phyloP scores from a whole-genome alignment of 2,888 invertebrate genomes.

The Carcina quercana region DNA sequence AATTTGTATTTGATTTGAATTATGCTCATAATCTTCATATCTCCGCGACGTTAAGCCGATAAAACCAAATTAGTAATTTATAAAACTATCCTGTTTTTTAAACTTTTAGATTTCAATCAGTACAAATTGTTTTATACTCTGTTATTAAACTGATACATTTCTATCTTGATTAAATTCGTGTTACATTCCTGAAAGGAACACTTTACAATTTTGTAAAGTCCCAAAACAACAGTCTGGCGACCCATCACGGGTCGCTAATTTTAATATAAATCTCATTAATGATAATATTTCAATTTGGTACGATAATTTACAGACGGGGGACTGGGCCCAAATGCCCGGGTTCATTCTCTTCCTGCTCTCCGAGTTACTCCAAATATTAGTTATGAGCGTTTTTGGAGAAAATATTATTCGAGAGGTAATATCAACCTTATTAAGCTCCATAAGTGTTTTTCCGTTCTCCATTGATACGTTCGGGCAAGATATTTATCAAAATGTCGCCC shows the following conservation, averaged over 20 bases:
- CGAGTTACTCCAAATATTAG: conserved; percentile 22
- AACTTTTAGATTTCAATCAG: too few species aligned
- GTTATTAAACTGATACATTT: too few species aligned
- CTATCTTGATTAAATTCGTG: too few species aligned
- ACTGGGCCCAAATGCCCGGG: conserved; percentile 19
- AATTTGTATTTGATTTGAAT: too few species aligned
- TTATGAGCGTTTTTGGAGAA: conserved; percentile 27
- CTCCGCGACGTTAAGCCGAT: too few species aligned
- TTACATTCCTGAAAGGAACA: neutral
- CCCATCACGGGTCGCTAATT: too few species aligned
- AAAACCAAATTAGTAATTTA: too few species aligned
- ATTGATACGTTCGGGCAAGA: neutral
- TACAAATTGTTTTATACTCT: too few species aligned
- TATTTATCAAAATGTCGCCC: neutral
- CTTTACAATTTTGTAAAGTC: neutral
- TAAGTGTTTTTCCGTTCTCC: neutral
- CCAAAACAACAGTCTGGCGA: too few species aligned
- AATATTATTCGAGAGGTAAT: conserved; percentile 20
- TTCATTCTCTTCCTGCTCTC: conserved; percentile 20
- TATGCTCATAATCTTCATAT: too few species aligned
- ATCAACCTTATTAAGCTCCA: neutral
- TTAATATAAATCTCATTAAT: neutral
- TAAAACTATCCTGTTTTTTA: too few species aligned
- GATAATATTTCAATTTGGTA: neutral
- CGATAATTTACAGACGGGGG: conserved; percentile 25